phyloP scores from a whole-genome alignment of 2,113 vertebrate genomes.

The Pristiophorus japonicus region DNA sequence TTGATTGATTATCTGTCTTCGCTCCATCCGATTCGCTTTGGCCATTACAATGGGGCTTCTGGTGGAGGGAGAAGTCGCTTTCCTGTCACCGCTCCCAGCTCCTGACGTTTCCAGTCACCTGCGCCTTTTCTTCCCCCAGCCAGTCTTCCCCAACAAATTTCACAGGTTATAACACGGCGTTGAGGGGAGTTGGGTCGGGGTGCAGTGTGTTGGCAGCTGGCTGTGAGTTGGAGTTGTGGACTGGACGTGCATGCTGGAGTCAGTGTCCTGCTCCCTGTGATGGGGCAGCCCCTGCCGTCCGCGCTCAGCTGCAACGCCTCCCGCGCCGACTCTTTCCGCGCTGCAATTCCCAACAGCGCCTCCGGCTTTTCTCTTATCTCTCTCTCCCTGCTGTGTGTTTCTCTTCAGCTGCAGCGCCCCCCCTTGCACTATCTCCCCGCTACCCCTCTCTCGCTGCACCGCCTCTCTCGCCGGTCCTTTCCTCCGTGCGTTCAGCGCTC shows the following conservation, averaged over 20 bases:
- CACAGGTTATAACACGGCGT: not conserved
- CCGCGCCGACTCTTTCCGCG: not conserved
- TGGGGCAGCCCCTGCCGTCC: not conserved
- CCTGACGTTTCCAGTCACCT: slow-evolving; percentile 5
- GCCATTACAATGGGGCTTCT: slow-evolving; percentile 76
- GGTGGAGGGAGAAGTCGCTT: not conserved
- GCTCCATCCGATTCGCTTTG: no score
- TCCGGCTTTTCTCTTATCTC: not conserved
- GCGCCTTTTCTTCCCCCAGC: not conserved
- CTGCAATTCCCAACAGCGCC: not conserved
- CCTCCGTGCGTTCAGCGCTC: not conserved
- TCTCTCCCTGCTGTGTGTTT: not conserved
- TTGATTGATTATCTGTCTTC: slow-evolving; percentile 61
- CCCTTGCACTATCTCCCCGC: not conserved
- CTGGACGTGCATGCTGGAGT: not conserved
- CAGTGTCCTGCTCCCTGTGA: not conserved
- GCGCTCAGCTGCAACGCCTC: not conserved
- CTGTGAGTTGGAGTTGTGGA: not conserved
- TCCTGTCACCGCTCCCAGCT: not conserved
- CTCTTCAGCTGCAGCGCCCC: not conserved
- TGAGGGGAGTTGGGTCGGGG: not conserved
- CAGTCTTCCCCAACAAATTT: not conserved
- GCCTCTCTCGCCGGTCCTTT: not conserved
- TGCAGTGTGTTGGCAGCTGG: not conserved
- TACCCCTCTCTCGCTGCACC: no score